These are phyloP conservation scores for Drosophila persimilis DNA, from an alignment of 1,140 invertebrate genomes.

Conservation along the genomic window DNA sequence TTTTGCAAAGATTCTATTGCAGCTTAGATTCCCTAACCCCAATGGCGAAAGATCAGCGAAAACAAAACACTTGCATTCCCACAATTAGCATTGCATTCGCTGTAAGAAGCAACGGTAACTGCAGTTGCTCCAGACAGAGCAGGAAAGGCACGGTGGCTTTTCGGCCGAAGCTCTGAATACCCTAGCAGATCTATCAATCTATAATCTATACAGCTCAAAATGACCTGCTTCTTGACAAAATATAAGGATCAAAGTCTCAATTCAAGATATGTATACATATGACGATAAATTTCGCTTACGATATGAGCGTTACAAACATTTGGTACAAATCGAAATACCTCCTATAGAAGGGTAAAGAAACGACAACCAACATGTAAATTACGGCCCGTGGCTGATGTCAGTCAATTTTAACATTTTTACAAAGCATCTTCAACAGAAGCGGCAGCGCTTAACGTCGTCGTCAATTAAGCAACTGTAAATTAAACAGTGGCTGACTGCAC, in stretches of 20 bases:
- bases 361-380: constrained; percentile 36
- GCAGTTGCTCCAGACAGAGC: background rate
- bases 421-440: constrained; percentile 12
- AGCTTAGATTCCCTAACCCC: background rate
- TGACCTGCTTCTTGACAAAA: too few species aligned
- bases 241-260: too few species aligned
- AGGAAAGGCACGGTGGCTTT: too few species aligned
- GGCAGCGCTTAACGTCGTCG: constrained; percentile 2
- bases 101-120: constrained; percentile 16
- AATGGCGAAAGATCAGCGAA: constrained; percentile 14
- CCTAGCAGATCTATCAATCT: too few species aligned
- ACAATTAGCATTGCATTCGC: constrained; percentile 22
- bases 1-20: background rate
- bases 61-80: constrained; percentile 30
- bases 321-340: too few species aligned
- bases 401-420: constrained; percentile 42
- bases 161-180: too few species aligned
- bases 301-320: too few species aligned
- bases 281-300: too few species aligned
- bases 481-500: constrained; percentile 10
- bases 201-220: too few species aligned
- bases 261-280: too few species aligned
- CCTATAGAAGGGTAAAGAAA: background rate
- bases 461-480: constrained; percentile 45
- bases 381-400: constrained; percentile 44